Base-by-base conservation (phyloP, 2,113 vertebrate genomes). In the Murina feae region DNA sequence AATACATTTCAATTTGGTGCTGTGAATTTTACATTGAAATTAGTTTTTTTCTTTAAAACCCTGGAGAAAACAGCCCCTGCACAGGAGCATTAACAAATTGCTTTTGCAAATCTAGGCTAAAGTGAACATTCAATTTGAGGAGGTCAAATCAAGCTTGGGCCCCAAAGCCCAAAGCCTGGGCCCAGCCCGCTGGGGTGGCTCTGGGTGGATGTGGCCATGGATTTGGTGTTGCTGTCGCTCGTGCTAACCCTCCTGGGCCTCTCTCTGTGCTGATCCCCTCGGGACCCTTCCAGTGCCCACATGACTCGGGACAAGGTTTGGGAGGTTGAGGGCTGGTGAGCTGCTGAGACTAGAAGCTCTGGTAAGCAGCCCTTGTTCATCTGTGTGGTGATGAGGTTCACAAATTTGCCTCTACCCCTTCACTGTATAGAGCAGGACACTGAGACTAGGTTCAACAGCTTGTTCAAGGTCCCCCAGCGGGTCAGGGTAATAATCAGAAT, bases 71-170 rank as follows among this genome's bases (percentile, higher is more conserved):
- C 96, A 97, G 95, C 92, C 97, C 93, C 89, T 82, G 96, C 98
- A 98, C 98, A 98, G 98, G 98, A 92, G 98, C 98, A 97, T 98
- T 97, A 97, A 98, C 98, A 98, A 98, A 98, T 98, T 98, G 98
- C 98, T 98, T 98, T 98, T 98, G 98, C 98, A 98, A 99, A 99
- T 99, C 98, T 98, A 98, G 98, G 97, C 97, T 98, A 98, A 98
- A 99, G 98, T 98, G 98, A 99, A 98, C 98, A 98, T 98, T 99
- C 98, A 98, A 99, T 99, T 99, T 98, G 98, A 97, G 97, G 97
- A 98, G 98, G 98, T 99, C 99, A 99, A 98, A 99, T 98, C 97
- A 98, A 99, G 98, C 99, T 98, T 98, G 98, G 97, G 97, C 97
- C 98, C 95, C 47, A 79, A 97, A 97, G 90, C 7, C 16, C 98